phyloP scores from a whole-genome alignment of 2,797 vertebrate genomes.

The Ceryle rudis region DNA sequence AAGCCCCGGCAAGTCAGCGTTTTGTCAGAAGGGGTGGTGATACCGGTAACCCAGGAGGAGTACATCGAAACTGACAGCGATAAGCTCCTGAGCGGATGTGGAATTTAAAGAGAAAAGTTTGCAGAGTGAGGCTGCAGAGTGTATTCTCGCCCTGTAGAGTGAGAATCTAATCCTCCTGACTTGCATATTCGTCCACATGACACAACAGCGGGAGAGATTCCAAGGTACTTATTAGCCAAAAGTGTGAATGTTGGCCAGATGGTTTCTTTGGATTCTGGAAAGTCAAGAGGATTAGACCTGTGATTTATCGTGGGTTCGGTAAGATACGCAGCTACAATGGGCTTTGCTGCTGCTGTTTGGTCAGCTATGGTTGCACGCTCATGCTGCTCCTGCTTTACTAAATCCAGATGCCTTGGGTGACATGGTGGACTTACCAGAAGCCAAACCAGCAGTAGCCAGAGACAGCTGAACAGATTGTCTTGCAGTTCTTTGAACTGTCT shows the following conservation, averaged over 20 bases:
- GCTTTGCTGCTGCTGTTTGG: constrained; percentile 17
- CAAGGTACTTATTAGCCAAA: constrained; percentile 64
- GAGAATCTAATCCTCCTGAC: constrained; percentile 24
- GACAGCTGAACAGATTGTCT: background rate
- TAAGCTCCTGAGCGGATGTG: constrained; percentile 2
- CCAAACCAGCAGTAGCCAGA: constrained; percentile 42
- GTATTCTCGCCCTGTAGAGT: background rate
- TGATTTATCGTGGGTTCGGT: constrained; percentile 61
- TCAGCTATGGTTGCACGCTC: background rate
- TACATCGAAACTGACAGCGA: background rate
- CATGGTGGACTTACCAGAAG: constrained; percentile 18
- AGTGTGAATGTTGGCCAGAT: constrained; percentile 71
- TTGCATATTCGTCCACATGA: constrained; percentile 63
- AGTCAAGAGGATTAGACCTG: constrained; percentile 50
- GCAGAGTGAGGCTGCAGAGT: background rate
- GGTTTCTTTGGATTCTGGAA: constrained; percentile 63
- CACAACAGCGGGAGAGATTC: constrained; percentile 59
- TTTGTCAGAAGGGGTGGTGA: background rate
- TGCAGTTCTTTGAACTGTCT: constrained; percentile 29
- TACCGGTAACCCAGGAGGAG: background rate
- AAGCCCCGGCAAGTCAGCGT: background rate
- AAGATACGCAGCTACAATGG: constrained; percentile 18
- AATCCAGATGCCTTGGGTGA: constrained; percentile 68
- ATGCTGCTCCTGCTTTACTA: background rate
- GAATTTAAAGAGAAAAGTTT: constrained; percentile 27